Conservation (phyloP, 2,888 invertebrate species). For the Bibio marci region DNA sequence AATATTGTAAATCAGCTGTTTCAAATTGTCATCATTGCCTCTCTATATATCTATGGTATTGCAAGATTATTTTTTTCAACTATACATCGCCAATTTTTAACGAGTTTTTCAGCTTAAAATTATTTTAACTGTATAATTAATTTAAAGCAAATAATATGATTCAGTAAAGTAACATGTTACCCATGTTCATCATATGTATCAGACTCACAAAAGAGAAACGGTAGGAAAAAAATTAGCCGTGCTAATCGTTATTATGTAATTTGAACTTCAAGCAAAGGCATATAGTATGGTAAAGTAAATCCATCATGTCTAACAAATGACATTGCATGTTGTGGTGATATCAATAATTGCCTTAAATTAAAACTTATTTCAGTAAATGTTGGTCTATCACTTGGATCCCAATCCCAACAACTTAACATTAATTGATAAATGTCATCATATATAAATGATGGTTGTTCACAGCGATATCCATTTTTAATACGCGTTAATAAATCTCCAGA, state of each 20-base stretch:
- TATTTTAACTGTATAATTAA: too few relatives aligned
- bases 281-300: conserved; percentile 23
- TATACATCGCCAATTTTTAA: too few relatives aligned
- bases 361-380: conserved; percentile 43
- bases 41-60: too few relatives aligned
- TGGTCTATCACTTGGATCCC: conserved; percentile 64
- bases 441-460: conserved; percentile 55
- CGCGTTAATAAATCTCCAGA: conserved; percentile 49
- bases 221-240: too few relatives aligned
- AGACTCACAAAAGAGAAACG: too few relatives aligned
- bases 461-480: conserved; percentile 49
- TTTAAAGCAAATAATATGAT: too few relatives aligned
- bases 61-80: too few relatives aligned
- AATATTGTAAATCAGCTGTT: too few relatives aligned
- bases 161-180: too few relatives aligned
- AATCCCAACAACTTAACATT: conserved; percentile 70
- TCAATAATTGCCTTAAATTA: conserved; percentile 25
- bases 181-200: too few relatives aligned
- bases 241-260: conserved; percentile 11
- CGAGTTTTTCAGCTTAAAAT: too few relatives aligned
- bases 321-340: conserved; percentile 24
- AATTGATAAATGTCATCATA: conserved; percentile 67
- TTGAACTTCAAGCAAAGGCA: conserved; percentile 25
- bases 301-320: conserved; percentile 21
- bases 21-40: too few relatives aligned